phyloP scores from a whole-genome alignment of 2,888 invertebrate genomes.

The Hoplodrina blanda region DNA sequence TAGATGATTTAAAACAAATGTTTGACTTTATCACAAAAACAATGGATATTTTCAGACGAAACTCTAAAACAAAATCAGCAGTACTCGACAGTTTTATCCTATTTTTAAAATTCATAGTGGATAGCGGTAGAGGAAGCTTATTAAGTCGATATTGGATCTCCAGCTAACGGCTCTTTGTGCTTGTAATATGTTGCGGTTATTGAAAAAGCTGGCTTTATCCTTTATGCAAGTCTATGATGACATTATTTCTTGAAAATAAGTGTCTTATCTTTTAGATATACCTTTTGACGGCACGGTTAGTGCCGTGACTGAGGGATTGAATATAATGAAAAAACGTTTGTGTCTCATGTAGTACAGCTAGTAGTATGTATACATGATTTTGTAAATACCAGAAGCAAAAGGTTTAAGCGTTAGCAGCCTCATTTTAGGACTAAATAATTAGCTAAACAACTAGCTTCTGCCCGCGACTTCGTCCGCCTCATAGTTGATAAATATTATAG shows the following conservation, averaged over 20 bases:
- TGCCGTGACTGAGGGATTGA: not conserved
- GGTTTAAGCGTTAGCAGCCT: no score
- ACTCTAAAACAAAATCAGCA: conserved; percentile 1
- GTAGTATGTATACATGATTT: no score
- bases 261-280: not conserved
- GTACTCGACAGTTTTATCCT: not conserved
- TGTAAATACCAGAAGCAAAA: no score
- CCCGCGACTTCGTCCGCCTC: no score
- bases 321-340: no score
- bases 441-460: no score
- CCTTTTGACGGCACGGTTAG: not conserved
- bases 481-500: no score
- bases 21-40: not conserved
- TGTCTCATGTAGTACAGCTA: no score
- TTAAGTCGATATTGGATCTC: conserved; percentile 60
- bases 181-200: conserved; percentile 40
- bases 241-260: conserved; percentile 9
- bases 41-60: not conserved
- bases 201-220: conserved; percentile 37
- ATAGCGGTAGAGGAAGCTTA: conserved; percentile 38
- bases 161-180: conserved; percentile 50
- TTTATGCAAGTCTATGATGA: conserved; percentile 13
- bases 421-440: no score
- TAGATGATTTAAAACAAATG: no score
- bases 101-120: conserved; percentile 33